A percentile compares a stretch with the other conserved stretches of the same genome.
These are phyloP conservation scores for Ictalurus furcatus DNA, from an alignment of 2,113 vertebrate species.

Conservation along the genomic window DNA sequence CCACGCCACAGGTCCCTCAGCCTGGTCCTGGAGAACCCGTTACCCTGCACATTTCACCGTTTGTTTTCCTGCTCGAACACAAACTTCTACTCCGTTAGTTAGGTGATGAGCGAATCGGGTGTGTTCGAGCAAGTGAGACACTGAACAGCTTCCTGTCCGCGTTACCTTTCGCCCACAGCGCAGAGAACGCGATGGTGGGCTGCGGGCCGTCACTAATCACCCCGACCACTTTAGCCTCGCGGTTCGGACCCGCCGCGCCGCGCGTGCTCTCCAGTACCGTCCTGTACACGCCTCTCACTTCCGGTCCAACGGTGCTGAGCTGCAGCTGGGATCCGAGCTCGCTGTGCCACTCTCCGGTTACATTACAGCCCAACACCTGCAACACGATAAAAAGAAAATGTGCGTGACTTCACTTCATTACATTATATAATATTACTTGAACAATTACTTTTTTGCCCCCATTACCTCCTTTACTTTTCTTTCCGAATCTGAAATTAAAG, in stretches of 20 bases:
- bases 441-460: background rate
- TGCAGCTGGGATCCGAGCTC: slow-evolving; percentile 45
- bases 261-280: slow-evolving; percentile 42
- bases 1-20: background rate
- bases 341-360: slow-evolving; percentile 50
- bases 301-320: background rate
- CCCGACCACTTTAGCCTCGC: slow-evolving; percentile 35
- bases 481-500: background rate
- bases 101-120: background rate
- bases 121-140: background rate
- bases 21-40: background rate
- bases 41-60: background rate
- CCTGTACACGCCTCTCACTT: slow-evolving; percentile 39
- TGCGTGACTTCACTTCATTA: background rate
- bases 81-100: background rate
- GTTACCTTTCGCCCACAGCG: slow-evolving; percentile 51
- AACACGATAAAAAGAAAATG: background rate
- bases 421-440: background rate
- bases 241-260: slow-evolving; percentile 31
- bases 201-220: slow-evolving; percentile 37
- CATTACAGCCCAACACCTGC: slow-evolving; percentile 32
- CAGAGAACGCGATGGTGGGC: slow-evolving; percentile 50
- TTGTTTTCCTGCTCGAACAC: background rate
- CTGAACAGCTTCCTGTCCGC: background rate
- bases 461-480: background rate